Evolutionary conservation across 2,888 invertebrate species (phyloP).

Genomic region (Rhabditoides inermis): DNA sequence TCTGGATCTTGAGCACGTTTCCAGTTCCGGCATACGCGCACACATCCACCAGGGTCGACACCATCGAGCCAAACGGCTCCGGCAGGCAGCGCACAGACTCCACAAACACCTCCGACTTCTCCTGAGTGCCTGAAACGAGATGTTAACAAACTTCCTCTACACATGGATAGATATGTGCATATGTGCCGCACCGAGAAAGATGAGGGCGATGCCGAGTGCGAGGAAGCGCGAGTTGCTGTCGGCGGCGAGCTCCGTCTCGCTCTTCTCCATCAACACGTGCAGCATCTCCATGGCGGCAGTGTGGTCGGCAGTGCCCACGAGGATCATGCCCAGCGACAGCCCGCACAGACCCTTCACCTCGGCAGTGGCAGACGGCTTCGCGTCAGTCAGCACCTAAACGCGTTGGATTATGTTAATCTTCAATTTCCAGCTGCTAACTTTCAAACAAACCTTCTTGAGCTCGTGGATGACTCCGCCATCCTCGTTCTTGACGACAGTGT

Average conservation of each 20-base stretch:
- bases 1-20: slow-evolving; percentile 95
- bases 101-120: slow-evolving; percentile 82
- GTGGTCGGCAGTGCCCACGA: slow-evolving; percentile 56
- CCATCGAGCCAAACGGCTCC: slow-evolving; percentile 90
- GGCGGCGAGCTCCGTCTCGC: slow-evolving; percentile 63
- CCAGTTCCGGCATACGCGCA: slow-evolving; percentile 97
- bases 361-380: slow-evolving; percentile 31
- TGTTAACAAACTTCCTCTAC: too few species aligned
- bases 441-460: slow-evolving; percentile 62
- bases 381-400: slow-evolving; percentile 64
- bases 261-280: slow-evolving; percentile 65
- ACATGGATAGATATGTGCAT: too few species aligned
- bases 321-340: slow-evolving; percentile 82
- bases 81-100: slow-evolving; percentile 82
- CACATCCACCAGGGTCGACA: slow-evolving; percentile 87
- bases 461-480: slow-evolving; percentile 63
- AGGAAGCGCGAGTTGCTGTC: slow-evolving; percentile 78
- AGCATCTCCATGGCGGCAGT: slow-evolving; percentile 58
- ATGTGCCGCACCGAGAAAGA: slow-evolving; percentile 85
- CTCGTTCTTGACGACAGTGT: slow-evolving; percentile 60
- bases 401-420: background rate
- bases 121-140: slow-evolving; percentile 66
- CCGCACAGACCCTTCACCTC: slow-evolving; percentile 73
- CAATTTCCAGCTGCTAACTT: background rate
- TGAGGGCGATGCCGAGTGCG: slow-evolving; percentile 81